Base-by-base conservation (phyloP, 2,113 vertebrate species). In the Lontra canadensis region DNA sequence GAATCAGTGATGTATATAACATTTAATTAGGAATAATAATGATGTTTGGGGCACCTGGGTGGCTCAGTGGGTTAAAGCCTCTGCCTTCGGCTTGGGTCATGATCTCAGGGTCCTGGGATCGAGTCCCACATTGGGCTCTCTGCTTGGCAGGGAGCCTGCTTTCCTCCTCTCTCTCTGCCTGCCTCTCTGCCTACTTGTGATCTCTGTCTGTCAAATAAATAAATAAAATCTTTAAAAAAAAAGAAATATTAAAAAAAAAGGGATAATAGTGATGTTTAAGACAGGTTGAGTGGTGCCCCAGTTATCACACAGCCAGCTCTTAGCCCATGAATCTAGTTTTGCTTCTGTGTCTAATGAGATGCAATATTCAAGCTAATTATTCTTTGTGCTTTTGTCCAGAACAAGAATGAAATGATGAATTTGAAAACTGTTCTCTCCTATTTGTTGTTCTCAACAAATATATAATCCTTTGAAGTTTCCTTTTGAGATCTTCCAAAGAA, bases 231-330 rank as follows among this genome's bases (percentile, higher is more conserved):
- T 52, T 52, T 3, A 52, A 52, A 52, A 49, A 52, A 52, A 15
- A 52, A 15, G 14, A 14, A 52, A 52, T 52, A 15, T 52, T 13
- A 49, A 49, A 49, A 52, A 52, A 78, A 42, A 42, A 42, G 74
- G 81, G 39, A 39, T 39, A 14, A 25, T 11, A 26, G 47, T 21
- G 4, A 4, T 18, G 11, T 7, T 74, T 10, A 34, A 39, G 44
- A 65, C 15, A 47, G 23, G 23, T 1, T 25, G 8, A 7, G 1
- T 8, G 4, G 36, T n/a, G 0, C 3, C 8, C 29, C 25, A 42
- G 8, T 23, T 63, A 2, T 18, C 13, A 20, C 17, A 0, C 7
- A 44, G 44, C 3, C 6, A 31, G 9, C 26, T 21, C 20, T 21
- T 82, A 65, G 13, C 13, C 25, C 14, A 26, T 47, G 36, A 6